These are phyloP conservation scores for Phenacoccus solenopsis DNA, from an alignment of 1,140 invertebrate genomes.

Conservation along the genomic window DNA sequence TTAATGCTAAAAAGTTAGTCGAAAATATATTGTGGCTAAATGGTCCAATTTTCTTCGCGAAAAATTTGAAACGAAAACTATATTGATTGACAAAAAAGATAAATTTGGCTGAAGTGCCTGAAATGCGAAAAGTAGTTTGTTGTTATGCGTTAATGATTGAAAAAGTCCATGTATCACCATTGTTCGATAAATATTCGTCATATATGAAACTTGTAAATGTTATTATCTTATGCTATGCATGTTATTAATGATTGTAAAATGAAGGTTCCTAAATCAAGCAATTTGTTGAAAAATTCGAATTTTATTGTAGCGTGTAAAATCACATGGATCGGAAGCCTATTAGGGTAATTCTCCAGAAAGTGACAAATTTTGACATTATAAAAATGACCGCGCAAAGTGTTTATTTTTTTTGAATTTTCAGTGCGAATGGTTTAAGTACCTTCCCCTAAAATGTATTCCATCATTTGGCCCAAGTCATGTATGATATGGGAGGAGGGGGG, in stretches of 20 bases:
- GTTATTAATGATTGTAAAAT: not conserved
- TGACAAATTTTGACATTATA: no score
- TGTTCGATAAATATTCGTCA: not conserved
- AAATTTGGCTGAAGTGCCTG: not conserved
- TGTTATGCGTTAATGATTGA: not conserved
- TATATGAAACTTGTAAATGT: not conserved
- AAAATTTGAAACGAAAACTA: not conserved
- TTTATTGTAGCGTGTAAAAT: not conserved
- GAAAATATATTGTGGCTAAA: slow-evolving; percentile 17
- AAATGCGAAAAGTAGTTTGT: not conserved
- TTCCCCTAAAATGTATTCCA: no score
- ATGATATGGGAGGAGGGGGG: no score
- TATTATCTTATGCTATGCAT: not conserved
- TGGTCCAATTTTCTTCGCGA: slow-evolving; percentile 17
- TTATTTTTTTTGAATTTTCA: no score
- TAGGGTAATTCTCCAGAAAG: no score
- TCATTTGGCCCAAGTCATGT: no score
- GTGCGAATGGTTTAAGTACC: no score
- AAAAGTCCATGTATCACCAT: not conserved
- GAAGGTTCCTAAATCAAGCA: no score
- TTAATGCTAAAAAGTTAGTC: not conserved
- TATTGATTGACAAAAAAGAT: not conserved
- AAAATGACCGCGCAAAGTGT: no score
- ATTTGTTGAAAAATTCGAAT: not conserved
- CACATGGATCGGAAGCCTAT: no score